phyloP scores from a whole-genome alignment of 2,797 vertebrate species.

The Aeoliscus strigatus region DNA sequence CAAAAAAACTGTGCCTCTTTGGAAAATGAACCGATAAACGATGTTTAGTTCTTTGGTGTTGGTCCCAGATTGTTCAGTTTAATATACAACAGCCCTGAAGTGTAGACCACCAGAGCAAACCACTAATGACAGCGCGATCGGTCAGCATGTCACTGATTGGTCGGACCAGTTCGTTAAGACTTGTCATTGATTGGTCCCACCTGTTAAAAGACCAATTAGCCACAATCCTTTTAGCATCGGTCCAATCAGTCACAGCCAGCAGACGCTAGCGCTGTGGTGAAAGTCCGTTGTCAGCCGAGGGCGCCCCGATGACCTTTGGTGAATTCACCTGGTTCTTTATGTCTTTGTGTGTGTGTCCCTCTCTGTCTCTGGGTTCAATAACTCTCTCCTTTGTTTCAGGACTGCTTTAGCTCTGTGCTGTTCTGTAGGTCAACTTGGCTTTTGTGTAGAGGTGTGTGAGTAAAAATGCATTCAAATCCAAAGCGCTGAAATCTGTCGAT shows the following conservation, averaged over 20 bases:
- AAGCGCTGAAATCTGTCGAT: constrained; percentile 72
- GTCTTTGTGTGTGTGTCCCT: constrained; percentile 51
- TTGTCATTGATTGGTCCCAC: no score
- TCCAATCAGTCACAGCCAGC: no score
- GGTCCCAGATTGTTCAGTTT: constrained; percentile 18
- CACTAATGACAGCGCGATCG: no score
- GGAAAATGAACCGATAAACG: no score
- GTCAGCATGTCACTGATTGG: no score
- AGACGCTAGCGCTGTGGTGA: no score
- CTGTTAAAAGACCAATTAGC: no score
- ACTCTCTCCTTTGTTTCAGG: constrained; percentile 77
- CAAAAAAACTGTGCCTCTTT: constrained; percentile 3
- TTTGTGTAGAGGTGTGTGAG: constrained; percentile 94
- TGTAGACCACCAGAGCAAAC: no score
- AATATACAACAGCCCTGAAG: no score
- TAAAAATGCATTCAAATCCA: constrained; percentile 99
- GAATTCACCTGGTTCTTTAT: constrained; percentile 42
- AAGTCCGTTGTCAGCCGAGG: no score
- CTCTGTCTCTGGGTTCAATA: constrained; percentile 69
- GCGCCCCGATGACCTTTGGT: constrained; percentile 31
- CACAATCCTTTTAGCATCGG: no score
- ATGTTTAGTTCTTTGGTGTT: background rate
- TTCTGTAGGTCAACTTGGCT: constrained; percentile 76
- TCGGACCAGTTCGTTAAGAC: no score
- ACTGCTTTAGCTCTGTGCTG: constrained; percentile 73